Evolutionary conservation across 2,888 invertebrate species (phyloP).

Genomic region (Euplagia quadripunctaria): DNA sequence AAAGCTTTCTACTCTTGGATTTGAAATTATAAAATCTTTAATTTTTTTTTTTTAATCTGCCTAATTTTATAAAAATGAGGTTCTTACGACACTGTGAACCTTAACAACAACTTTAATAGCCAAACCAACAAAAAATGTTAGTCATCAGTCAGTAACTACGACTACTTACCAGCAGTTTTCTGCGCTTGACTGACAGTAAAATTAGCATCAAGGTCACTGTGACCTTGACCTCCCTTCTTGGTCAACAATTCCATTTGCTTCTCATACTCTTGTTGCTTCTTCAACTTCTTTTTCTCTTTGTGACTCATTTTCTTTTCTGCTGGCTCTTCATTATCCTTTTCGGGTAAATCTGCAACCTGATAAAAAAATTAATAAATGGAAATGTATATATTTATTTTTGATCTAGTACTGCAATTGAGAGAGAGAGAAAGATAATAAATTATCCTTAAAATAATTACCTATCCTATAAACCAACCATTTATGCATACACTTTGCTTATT

Average conservation of each 20-base stretch:
- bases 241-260: conserved; percentile 94
- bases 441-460: no score
- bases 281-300: conserved; percentile 96
- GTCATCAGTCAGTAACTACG: not conserved
- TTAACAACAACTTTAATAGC: not conserved
- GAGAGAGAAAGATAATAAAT: no score
- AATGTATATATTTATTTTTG: no score
- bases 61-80: no score
- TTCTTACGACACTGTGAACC: no score
- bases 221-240: conserved; percentile 95
- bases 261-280: conserved; percentile 96
- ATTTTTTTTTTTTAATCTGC: no score
- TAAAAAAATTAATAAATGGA: conserved; percentile 6
- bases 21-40: no score
- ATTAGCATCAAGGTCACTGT: conserved; percentile 96
- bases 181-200: conserved; percentile 97
- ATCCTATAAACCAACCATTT: no score
- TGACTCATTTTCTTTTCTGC: conserved; percentile 93
- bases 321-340: conserved; percentile 68
- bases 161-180: conserved; percentile 88
- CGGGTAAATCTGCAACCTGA: conserved; percentile 61
- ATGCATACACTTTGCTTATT: no score
- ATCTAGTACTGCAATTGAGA: no score
- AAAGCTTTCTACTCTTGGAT: no score
- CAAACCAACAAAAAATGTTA: not conserved